Evolutionary conservation across 2,888 invertebrate species (phyloP), one percentile per base, ranked within the genome.

Genomic region (Caenorhabditis virilis): DNA sequence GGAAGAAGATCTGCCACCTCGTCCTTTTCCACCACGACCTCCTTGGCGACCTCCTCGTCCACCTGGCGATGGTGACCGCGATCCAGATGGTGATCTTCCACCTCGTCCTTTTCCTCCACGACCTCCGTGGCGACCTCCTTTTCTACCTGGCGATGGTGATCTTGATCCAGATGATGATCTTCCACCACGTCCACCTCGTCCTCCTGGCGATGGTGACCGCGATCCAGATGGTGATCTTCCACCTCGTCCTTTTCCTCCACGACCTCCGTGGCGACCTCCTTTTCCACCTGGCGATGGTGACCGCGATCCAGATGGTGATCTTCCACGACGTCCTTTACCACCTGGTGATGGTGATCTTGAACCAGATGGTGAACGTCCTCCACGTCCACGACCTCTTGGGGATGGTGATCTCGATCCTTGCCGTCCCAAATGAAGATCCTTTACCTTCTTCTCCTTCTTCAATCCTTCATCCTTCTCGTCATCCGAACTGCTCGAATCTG

Each of bases 241-340:
- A 13, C 47, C 38, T 27, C 33, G 42, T 23, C 46, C 38, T 38
- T 36, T 46, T 26, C 47, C 27, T 47, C 54, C 22, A n/a, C 30
- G 49, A 35, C 48, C 48, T 42, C 42, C 49, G 20, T 49, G 49
- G 27, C 50, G 50, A 27, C 50, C n/a, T 36, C 43, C 56, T 33
- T 36, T 46, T 25, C 54, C 27, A 39, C 54, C 22, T 22, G 39
- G 49, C 25, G 55, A 56, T 42, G 48, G 56, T 16, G 56, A 56
- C 26, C 50, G 50, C 23, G 45, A 13, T 36, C 16, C 36, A 9
- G 9, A n/a, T 7, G 9, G 15, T 5, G 36, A 36, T 5, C 36
- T 30, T 6, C 30, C 13, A 6, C 30, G 7, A 9, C 30, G 7
- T 30, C 30, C 30, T 9, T 30, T 6, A 30, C 13, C 7, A 9